Percentiles rank a stretch among this genome's conserved stretches.
phyloP scores from a whole-genome alignment of 2,113 vertebrate genomes.

The Zootoca vivipara region DNA sequence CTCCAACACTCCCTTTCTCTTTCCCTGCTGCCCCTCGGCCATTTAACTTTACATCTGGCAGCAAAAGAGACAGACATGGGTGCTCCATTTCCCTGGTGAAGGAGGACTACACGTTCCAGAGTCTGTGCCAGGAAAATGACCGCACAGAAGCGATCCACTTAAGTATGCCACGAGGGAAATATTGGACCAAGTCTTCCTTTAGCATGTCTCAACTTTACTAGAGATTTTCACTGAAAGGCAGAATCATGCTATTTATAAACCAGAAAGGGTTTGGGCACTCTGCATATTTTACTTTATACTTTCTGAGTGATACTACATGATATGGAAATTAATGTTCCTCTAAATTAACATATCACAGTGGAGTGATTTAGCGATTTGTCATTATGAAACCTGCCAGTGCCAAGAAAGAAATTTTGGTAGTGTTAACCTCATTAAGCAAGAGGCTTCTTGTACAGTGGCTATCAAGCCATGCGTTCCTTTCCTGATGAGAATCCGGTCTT shows the following conservation, averaged over 20 bases:
- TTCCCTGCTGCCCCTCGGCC: not conserved
- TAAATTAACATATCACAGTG: conserved; percentile 40
- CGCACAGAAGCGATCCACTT: too few species aligned
- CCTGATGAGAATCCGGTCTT: not conserved
- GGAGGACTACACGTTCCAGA: not conserved
- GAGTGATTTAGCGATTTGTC: conserved; percentile 33
- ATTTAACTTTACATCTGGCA: not conserved
- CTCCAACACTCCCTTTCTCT: not conserved
- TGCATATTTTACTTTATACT: not conserved
- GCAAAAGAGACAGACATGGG: not conserved
- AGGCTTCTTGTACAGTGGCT: not conserved
- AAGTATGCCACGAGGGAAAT: too few species aligned
- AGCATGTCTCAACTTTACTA: not conserved
- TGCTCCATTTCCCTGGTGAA: too few species aligned
- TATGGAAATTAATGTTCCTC: conserved; percentile 17
- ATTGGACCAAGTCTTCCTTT: not conserved
- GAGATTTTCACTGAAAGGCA: not conserved
- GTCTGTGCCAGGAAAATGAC: too few species aligned
- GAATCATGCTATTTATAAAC: not conserved
- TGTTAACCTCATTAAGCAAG: not conserved
- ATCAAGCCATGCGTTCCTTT: not conserved
- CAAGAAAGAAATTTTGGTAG: conserved; percentile 26
- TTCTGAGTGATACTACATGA: conserved; percentile 11
- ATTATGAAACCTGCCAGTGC: conserved; percentile 12
- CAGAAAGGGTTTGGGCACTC: fast-evolving